These are phyloP conservation scores for Pseudolycoriella hygida DNA, from an alignment of 2,888 invertebrate species.

Conservation along the genomic window DNA sequence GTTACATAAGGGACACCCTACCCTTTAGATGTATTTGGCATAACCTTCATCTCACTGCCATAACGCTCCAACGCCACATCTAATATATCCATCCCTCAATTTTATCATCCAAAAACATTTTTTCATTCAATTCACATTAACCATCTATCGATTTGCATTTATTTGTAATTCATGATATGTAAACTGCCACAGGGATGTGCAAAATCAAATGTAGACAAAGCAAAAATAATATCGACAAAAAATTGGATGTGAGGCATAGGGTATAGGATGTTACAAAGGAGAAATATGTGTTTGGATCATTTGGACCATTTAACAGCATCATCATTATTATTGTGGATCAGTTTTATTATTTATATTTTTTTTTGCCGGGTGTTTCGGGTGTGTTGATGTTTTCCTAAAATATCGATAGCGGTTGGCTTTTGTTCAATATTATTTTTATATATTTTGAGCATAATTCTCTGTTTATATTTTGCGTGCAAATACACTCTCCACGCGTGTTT, in stretches of 20 bases:
- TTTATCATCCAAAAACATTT: background rate
- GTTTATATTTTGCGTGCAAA: background rate
- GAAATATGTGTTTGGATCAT: background rate
- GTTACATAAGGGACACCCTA: too few species aligned
- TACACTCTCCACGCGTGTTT: background rate
- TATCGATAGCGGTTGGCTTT: background rate
- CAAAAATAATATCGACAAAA: background rate
- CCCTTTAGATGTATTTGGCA: too few species aligned
- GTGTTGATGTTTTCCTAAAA: background rate
- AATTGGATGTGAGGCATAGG: background rate
- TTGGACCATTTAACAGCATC: constrained; percentile 1
- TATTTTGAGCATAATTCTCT: background rate
- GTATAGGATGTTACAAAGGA: too few species aligned
- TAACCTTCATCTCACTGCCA: too few species aligned
- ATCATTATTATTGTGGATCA: constrained; percentile 1
- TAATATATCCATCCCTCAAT: background rate
- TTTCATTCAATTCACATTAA: constrained; percentile 1
- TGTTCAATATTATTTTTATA: background rate
- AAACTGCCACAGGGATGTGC: background rate
- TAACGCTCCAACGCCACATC: background rate
- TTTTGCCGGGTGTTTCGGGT: background rate
- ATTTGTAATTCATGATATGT: background rate
- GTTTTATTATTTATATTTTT: background rate
- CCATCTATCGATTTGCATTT: background rate
- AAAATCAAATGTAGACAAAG: background rate